phyloP scores from a whole-genome alignment of 1,140 invertebrate genomes.

The Drosophila equinoxialis region DNA sequence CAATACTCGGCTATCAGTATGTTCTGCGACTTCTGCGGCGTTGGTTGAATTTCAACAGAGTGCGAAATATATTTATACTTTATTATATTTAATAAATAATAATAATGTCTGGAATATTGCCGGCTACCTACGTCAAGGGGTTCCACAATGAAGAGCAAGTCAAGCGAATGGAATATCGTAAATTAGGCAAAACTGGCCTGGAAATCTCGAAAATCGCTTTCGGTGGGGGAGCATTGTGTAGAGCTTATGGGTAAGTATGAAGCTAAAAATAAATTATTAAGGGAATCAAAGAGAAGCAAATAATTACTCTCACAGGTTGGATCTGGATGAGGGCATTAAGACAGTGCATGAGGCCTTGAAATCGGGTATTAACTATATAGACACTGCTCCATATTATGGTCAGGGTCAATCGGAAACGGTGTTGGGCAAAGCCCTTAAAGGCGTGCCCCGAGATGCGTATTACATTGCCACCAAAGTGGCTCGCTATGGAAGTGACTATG shows the following conservation, averaged over 20 bases:
- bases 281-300: not conserved
- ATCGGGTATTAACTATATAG: slow-evolving; percentile 96
- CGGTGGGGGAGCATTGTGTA: slow-evolving; percentile 82
- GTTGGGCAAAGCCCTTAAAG: slow-evolving; percentile 91
- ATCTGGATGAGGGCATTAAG: slow-evolving; percentile 86
- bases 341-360: slow-evolving; percentile 89
- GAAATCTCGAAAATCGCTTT: slow-evolving; percentile 85
- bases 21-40: not conserved
- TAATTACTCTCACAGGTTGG: slow-evolving; percentile 81
- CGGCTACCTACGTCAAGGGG: slow-evolving; percentile 84
- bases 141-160: slow-evolving; percentile 85
- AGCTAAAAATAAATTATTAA: not conserved
- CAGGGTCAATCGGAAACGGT: slow-evolving; percentile 92
- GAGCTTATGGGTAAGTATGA: slow-evolving; percentile 55
- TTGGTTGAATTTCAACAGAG: slow-evolving; percentile 28
- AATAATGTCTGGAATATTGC: slow-evolving; percentile 69
- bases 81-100: slow-evolving; percentile 1
- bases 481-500: slow-evolving; percentile 89
- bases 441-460: slow-evolving; percentile 91
- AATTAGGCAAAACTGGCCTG: slow-evolving; percentile 85
- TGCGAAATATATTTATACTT: slow-evolving; percentile 16
- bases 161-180: slow-evolving; percentile 85
- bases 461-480: slow-evolving; percentile 96
- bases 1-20: slow-evolving; percentile 4
- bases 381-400: slow-evolving; percentile 96